phyloP scores from a whole-genome alignment of 2,797 vertebrate genomes.

The Zalophus californianus region DNA sequence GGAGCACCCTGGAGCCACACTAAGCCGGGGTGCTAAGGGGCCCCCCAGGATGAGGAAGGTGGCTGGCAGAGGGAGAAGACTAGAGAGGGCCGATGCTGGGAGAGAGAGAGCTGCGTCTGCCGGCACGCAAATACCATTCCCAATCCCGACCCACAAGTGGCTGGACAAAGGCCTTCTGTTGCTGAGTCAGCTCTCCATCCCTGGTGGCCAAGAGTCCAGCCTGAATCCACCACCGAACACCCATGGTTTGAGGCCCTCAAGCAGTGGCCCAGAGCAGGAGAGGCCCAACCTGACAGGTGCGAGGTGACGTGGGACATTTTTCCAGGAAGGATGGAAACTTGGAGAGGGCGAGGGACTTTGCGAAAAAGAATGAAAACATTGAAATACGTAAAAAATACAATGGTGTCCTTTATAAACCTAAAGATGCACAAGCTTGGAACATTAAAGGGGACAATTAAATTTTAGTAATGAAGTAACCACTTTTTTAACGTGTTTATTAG shows the following conservation, averaged over 20 bases:
- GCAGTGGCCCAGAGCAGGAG: not conserved
- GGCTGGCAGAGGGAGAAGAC: no score
- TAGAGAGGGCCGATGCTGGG: no score
- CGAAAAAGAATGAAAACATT: not conserved
- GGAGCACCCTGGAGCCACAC: not conserved
- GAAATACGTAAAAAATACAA: not conserved
- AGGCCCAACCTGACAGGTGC: not conserved
- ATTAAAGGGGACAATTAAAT: not conserved
- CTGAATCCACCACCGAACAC: not conserved
- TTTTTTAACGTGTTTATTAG: not conserved
- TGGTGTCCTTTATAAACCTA: not conserved
- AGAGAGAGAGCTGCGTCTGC: no score
- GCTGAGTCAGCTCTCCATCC: not conserved
- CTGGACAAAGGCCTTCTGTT: not conserved
- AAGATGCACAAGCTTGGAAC: not conserved
- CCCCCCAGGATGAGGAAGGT: fast-evolving
- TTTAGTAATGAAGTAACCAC: not conserved
- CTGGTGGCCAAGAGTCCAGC: not conserved
- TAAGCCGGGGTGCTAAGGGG: fast-evolving
- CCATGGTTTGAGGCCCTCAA: not conserved
- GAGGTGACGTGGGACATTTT: not conserved
- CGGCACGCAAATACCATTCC: not conserved
- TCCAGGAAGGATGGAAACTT: not conserved
- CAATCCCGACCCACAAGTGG: not conserved
- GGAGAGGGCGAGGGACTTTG: not conserved